Conservation (phyloP, 1,140 invertebrate species). For the Caerostris darwini region DNA sequence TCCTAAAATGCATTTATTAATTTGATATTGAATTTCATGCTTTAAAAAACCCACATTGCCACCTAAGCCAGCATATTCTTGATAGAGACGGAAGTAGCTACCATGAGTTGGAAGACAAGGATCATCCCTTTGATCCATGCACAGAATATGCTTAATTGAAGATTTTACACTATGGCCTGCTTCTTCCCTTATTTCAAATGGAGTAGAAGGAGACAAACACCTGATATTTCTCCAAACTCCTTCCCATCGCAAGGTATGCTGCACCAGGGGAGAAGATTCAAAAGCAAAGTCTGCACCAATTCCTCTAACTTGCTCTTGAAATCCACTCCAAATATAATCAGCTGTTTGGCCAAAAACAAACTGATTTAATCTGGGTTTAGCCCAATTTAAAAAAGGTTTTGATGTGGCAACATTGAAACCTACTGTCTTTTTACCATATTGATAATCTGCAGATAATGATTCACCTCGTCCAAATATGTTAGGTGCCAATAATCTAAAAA, state of each 20-base stretch:
- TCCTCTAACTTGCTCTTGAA: constrained; percentile 84
- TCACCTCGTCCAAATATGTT: constrained; percentile 93
- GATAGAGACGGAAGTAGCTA: constrained; percentile 85
- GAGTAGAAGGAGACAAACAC: constrained; percentile 85
- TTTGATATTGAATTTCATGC: constrained; percentile 90
- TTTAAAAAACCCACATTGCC: constrained; percentile 93
- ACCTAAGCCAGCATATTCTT: constrained; percentile 92
- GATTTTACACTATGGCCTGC: constrained; percentile 93
- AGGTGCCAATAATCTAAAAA: constrained; percentile 87
- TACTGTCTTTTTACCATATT: constrained; percentile 87
- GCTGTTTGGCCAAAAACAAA: constrained; percentile 68
- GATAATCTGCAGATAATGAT: constrained; percentile 88
- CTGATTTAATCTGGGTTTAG: constrained; percentile 78
- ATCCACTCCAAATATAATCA: constrained; percentile 91
- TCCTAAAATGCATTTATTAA: constrained; percentile 86
- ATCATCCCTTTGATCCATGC: constrained; percentile 90
- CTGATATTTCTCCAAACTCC: constrained; percentile 89
- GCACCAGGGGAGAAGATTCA: constrained; percentile 81
- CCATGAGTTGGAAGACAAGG: constrained; percentile 89
- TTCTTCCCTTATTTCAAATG: constrained; percentile 91
- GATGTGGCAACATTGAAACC: constrained; percentile 88
- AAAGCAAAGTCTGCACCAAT: constrained; percentile 81
- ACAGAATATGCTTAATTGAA: constrained; percentile 88
- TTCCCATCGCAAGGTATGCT: constrained; percentile 92
- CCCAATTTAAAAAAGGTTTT: constrained; percentile 86